Base-by-base conservation (phyloP, 2,888 invertebrate species). In the Mythimna impura region DNA sequence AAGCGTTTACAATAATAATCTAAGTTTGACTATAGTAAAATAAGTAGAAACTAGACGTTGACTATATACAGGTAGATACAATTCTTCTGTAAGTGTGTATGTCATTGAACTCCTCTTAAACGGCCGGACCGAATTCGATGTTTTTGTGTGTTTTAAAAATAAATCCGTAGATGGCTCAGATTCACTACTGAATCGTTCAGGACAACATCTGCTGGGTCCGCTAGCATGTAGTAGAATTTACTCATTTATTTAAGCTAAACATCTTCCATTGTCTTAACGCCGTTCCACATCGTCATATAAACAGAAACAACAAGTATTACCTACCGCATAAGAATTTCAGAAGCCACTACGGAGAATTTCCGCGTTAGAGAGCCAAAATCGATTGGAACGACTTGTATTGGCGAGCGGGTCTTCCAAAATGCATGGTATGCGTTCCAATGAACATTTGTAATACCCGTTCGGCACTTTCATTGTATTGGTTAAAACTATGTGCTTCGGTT, bases 381-480 rank as follows among this genome's bases (percentile, higher is more conserved):
- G 82, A 84, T 78, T 66, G 52, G 66, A 64, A 72, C 76, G 82
- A 78, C 87, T 88, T 86, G 84, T 86, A 89, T 88, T 85, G 88
- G 86, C 80, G 79, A 81, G 73, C 81, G 83, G 80, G 81, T 83
- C 85, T 82, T 81, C 76, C 80, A 88, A 89, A 90, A 91, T 90
- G 89, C 82, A 79, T 71, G 88, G 88, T 85, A 89, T 89, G 89
- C 86, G 88, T 85, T 87, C 84, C 86, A 85, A 84, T 87, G 88
- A 86, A 86, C 82, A 86, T 85, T 87, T 80, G 85, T 79, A 82
- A 84, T 82, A 84, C 78, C 75, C 78, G 79, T 80, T 72, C 80
- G 76, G 87, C 81, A 85, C 80, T 86, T 85, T 81, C 85, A 87
- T 88, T 87, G 88, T 89, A 76, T 84, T 82, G 82, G 82, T 84